These are phyloP conservation scores for Trochalopteron elliotii DNA, from an alignment of 2,113 vertebrate species.

Conservation along the genomic window DNA sequence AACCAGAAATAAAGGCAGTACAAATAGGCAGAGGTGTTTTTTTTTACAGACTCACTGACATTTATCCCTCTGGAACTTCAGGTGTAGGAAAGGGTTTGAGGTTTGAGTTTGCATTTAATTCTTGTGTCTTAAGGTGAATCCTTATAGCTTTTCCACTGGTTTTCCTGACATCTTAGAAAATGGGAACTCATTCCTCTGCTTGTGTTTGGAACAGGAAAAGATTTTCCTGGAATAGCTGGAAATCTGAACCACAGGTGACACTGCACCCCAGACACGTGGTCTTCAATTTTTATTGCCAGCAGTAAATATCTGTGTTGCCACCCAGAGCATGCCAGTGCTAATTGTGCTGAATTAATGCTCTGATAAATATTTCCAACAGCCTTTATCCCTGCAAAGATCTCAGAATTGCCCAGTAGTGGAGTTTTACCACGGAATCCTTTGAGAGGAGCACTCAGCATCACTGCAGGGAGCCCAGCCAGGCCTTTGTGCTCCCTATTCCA, in stretches of 20 bases:
- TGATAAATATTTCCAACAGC: background rate
- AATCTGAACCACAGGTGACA: background rate
- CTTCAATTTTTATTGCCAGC: background rate
- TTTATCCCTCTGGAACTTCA: background rate
- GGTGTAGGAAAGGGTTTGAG: background rate
- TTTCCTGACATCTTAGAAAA: background rate
- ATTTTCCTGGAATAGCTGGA: background rate
- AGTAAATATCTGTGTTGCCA: background rate
- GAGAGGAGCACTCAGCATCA: background rate
- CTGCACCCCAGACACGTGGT: rapidly evolving
- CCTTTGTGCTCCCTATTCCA: background rate
- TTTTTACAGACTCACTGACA: background rate
- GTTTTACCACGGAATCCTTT: background rate
- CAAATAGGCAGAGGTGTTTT: background rate
- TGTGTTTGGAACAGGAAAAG: background rate
- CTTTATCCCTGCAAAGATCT: background rate
- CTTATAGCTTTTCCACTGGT: background rate
- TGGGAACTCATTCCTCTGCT: background rate
- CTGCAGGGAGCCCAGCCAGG: background rate
- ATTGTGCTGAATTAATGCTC: background rate
- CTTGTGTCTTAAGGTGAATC: rapidly evolving
- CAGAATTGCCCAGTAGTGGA: background rate
- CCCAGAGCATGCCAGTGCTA: background rate
- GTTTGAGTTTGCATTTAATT: background rate
- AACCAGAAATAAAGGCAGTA: background rate